Evolutionary conservation across 2,797 vertebrate species (phyloP).

Genomic region (Allobates femoralis): DNA sequence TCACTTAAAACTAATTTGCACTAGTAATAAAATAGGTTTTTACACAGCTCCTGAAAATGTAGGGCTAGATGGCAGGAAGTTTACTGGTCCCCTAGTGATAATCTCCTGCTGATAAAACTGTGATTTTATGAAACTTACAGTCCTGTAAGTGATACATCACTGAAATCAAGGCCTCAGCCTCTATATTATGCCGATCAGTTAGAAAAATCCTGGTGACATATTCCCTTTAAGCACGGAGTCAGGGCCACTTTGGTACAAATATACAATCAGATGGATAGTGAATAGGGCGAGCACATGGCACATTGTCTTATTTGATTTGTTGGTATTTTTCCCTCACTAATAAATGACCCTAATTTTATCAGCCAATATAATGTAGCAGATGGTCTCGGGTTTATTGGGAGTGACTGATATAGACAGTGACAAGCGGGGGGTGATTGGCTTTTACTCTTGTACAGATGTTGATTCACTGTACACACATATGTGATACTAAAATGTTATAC

Average conservation of each 20-base stretch:
- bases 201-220: no score
- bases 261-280: not conserved
- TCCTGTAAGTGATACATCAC: no score
- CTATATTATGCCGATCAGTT: no score
- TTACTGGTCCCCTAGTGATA: no score
- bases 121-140: no score
- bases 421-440: not conserved
- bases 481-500: not conserved
- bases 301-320: conserved; percentile 23
- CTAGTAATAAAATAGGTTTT: not conserved
- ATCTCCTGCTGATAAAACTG: no score
- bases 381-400: conserved; percentile 21
- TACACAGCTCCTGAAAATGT: no score
- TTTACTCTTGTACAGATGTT: not conserved
- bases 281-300: not conserved
- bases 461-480: not conserved
- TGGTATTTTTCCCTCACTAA: conserved; percentile 7
- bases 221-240: no score
- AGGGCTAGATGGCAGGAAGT: no score
- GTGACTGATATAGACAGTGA: not conserved
- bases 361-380: conserved; percentile 43
- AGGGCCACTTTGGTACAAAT: not conserved
- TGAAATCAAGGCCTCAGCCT: no score
- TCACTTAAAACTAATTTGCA: not conserved
- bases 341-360: conserved; percentile 26